Base-by-base conservation (phyloP, 2,113 vertebrate species). In the Colossoma macropomum region DNA sequence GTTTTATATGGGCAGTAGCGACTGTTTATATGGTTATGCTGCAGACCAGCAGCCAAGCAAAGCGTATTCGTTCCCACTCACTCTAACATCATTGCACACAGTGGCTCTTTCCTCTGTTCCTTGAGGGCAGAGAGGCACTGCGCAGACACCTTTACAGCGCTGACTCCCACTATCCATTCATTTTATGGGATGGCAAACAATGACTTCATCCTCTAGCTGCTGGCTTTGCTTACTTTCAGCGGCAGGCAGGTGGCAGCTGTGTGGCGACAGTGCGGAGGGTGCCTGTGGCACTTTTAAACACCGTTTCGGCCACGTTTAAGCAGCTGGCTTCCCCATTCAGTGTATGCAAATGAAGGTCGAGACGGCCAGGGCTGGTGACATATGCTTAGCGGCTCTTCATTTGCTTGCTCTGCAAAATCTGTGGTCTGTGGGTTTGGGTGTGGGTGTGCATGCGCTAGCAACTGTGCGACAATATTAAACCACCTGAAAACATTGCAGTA, bases 311-410 rank as follows among this genome's bases (percentile, higher is more conserved):
- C 54, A 89, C 86, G 86, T 91, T 89, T 89, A 92, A 90, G 92
- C 92, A 89, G 94, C 93, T 95, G 66, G 75, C 90, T 92, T 92
- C 93, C 96, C 94, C 95, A 94, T 95, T 93, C 91, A 94, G 87
- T 80, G 88, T 91, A 96, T 96, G 95, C 92, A 89, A 94, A 94
- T 84, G 93, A 94, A 92, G 94, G 93, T 94, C 86, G 89, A 91
- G 89, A 92, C 91, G 88, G 91, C 85, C 93, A 89, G 89, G 87
- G 91, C 93, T 93, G 92, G 85, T 92, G 95, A 95, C 95, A 96
- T 95, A 95, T 95, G 95, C 95, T 95, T 90, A 85, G 93, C 70
- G 86, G 91, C 92, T 94, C 92, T 90, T 93, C 93, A 89, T 96
- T 94, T 91, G 92, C 93, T 91, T 94, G 92, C 94, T 87, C 41